phyloP scores from a whole-genome alignment of 2,888 invertebrate species.

The Macaria notata region DNA sequence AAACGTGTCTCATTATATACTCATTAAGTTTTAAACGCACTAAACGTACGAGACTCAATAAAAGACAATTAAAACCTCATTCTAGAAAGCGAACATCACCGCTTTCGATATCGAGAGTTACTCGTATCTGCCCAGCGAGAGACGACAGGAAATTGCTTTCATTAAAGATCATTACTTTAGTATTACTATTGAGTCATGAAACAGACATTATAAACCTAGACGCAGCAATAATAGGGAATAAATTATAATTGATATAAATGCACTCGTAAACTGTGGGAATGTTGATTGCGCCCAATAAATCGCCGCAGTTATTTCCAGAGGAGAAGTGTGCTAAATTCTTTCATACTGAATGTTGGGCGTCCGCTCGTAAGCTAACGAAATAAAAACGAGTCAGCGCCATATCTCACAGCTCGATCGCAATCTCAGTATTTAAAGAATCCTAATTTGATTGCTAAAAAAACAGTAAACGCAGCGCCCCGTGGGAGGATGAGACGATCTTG shows the following conservation, averaged over 20 bases:
- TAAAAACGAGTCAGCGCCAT: constrained; percentile 45
- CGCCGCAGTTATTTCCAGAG: constrained; percentile 16
- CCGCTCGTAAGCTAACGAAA: constrained; percentile 31
- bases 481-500: constrained; percentile 46
- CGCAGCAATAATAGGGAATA: constrained; percentile 5
- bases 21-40: too few relatives aligned
- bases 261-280: constrained; percentile 22
- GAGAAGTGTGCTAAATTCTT: constrained; percentile 20
- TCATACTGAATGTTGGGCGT: constrained; percentile 10
- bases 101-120: constrained; percentile 4
- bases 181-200: constrained; percentile 31
- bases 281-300: constrained; percentile 14
- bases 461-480: constrained; percentile 46
- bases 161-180: constrained; percentile 33
- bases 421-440: constrained; percentile 59
- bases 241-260: constrained; percentile 17
- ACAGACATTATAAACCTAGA: constrained; percentile 24
- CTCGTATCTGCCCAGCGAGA: constrained; percentile 12
- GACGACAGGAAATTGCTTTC: constrained; percentile 33
- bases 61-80: not conserved
- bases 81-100: too few relatives aligned
- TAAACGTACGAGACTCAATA: not conserved
- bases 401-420: constrained; percentile 51
- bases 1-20: constrained; percentile 52
- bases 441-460: constrained; percentile 59